phyloP scores from a whole-genome alignment of 2,113 vertebrate species.

The Litocranius walleri region DNA sequence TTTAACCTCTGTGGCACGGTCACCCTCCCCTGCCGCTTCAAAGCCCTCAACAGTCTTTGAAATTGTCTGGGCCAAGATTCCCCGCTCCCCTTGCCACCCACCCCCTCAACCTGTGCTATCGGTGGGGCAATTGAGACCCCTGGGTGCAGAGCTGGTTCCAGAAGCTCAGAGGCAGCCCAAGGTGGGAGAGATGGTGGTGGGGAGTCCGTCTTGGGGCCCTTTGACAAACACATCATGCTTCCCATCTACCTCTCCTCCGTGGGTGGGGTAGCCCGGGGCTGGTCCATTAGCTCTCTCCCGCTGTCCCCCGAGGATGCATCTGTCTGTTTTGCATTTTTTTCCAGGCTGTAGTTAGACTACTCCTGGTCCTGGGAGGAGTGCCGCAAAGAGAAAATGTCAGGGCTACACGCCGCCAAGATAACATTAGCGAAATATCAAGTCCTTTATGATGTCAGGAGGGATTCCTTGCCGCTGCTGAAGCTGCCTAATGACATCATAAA shows the following conservation, averaged over 20 bases:
- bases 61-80: neutral
- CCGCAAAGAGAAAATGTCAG: conserved; percentile 81
- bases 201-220: conserved; percentile 7
- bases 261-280: conserved; percentile 57
- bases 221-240: conserved; percentile 77
- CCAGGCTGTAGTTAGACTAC: conserved; percentile 80
- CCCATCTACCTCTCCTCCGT: conserved; percentile 69
- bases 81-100: neutral
- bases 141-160: neutral
- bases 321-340: conserved; percentile 87
- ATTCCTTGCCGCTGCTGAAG: conserved; percentile 81
- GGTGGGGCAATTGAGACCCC: neutral
- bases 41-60: neutral
- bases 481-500: conserved; percentile 88
- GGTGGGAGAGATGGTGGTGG: neutral
- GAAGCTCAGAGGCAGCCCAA: neutral
- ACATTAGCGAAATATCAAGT: conserved; percentile 87
- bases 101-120: neutral
- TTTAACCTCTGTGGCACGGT: neutral
- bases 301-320: conserved; percentile 81
- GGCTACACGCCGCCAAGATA: conserved; percentile 82
- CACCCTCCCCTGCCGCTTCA: neutral
- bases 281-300: conserved; percentile 79
- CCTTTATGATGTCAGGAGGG: conserved; percentile 87
- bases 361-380: conserved; percentile 79